Evolutionary conservation across 2,113 vertebrate species (phyloP), one percentile per base, ranked within the genome.

Genomic region (Porphyrio hochstetteri): DNA sequence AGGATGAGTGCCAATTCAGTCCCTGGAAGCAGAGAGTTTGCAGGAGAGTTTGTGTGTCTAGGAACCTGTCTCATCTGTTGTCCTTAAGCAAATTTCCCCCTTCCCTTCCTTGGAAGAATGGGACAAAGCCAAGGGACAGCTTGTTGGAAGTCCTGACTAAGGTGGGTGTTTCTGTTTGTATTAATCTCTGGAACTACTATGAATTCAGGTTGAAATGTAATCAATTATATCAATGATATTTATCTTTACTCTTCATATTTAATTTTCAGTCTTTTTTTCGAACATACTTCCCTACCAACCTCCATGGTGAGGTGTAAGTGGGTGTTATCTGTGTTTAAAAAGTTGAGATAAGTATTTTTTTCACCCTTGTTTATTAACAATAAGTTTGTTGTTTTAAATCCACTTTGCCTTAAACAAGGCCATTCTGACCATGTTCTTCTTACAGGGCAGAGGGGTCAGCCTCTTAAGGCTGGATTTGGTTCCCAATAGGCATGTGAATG

Each of bases 171-270:
- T 92, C 40, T 60, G 7, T 70, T 90, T 82, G 10, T 53, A 23
- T 52, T 46, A 86, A 65, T 64, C 18, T 65, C 16, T 69, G 38
- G 16, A 74, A 75, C 75, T 36, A 56, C 12, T 61, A 38, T 16
- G 23, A 83, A 75, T 27, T 63, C 27, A 50, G 19, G 11, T 75
- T 71, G 56, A 94, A 91, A 88, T 48, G 10, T 2, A 72, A 48
- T 7, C 3, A 0, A 36, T 55, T 36, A 63, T 33, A 64, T 36
- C 35, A 72, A 10, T 0, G 0, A 5, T 60, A 74, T 88, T 77
- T 81, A 21, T 65, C 16, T 69, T 80, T 53, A 74, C 19, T 81
- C 9, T 74, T 78, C 48, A 78, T 29, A 53, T 92, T 87, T 77
- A 6, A 65, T 90, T 69, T 77, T 76, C 44, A 60, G 7, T 44